A percentile compares a stretch with the other conserved stretches of the same genome.
Evolutionary conservation across 2,113 vertebrate species (phyloP).

Genomic region (Lagopus leucura): DNA sequence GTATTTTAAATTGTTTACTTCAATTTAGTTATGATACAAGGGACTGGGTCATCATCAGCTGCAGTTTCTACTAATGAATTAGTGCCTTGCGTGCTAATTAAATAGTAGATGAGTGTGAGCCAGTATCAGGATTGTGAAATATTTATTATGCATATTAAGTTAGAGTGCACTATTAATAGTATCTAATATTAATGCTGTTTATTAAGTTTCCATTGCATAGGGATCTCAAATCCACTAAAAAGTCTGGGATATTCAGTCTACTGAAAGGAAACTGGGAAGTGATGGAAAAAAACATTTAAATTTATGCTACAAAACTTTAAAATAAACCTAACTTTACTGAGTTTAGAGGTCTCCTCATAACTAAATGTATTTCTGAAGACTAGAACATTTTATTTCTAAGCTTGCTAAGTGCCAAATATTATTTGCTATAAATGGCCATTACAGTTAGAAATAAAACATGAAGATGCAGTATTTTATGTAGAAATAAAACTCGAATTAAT

Average conservation of each 20-base stretch:
- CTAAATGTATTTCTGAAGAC: neutral
- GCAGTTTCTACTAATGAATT: neutral
- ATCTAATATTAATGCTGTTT: neutral
- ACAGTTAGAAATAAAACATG: neutral
- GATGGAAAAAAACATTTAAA: neutral
- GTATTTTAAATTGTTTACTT: conserved; percentile 11
- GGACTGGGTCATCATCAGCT: neutral
- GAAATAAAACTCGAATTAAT: neutral
- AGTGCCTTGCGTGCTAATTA: neutral
- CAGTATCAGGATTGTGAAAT: neutral
- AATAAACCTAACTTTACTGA: neutral
- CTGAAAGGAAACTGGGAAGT: neutral
- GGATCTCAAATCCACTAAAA: neutral
- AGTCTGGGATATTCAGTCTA: fast-evolving
- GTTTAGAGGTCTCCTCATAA: neutral
- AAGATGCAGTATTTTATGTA: fast-evolving
- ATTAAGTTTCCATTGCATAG: neutral
- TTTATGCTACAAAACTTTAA: neutral
- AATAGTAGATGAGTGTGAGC: neutral
- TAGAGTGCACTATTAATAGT: neutral
- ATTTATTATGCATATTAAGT: neutral
- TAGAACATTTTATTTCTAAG: neutral
- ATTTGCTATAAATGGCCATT: neutral
- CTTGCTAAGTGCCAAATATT: neutral
- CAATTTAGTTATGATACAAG: neutral